A percentile compares a stretch with the other conserved stretches of the same genome.
Conservation (phyloP, 2,797 vertebrate genomes). For the Pitangus sulphuratus region DNA sequence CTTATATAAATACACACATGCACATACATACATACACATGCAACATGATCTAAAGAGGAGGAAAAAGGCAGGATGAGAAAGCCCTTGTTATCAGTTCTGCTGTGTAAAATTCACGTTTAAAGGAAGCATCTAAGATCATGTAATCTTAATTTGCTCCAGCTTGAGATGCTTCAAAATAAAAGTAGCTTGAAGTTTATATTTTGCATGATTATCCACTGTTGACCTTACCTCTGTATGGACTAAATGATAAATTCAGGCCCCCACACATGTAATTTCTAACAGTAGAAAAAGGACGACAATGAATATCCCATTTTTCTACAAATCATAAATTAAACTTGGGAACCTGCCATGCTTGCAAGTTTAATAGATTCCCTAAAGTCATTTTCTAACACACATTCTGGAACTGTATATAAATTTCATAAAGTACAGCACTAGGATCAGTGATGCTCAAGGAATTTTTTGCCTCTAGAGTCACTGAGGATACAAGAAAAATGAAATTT, state of each 20-base stretch:
- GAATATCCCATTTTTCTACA: conserved; percentile 70
- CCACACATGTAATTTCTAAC: not conserved
- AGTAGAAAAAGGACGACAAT: conserved; percentile 63
- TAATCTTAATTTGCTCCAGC: not conserved
- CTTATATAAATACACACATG: not conserved
- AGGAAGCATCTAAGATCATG: not conserved
- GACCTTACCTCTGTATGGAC: not conserved
- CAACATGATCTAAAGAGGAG: not conserved
- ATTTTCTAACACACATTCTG: conserved; percentile 66
- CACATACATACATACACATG: not conserved
- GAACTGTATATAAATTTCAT: conserved; percentile 64
- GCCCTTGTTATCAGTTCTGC: not conserved
- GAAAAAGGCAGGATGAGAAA: conserved; percentile 4
- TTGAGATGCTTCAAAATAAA: not conserved
- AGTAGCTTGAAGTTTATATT: not conserved
- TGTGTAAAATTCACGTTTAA: not conserved
- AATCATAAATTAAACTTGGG: conserved; percentile 71
- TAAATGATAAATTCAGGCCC: conserved; percentile 57
- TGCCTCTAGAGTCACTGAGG: conserved; percentile 54
- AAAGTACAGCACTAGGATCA: conserved; percentile 24
- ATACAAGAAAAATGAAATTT: not conserved
- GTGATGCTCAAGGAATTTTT: conserved; percentile 65
- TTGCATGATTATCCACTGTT: not conserved
- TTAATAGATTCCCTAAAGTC: conserved; percentile 67
- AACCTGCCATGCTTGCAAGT: conserved; percentile 52